These are phyloP conservation scores for Australoheros facetus DNA, from an alignment of 2,797 vertebrate species.

Conservation along the genomic window DNA sequence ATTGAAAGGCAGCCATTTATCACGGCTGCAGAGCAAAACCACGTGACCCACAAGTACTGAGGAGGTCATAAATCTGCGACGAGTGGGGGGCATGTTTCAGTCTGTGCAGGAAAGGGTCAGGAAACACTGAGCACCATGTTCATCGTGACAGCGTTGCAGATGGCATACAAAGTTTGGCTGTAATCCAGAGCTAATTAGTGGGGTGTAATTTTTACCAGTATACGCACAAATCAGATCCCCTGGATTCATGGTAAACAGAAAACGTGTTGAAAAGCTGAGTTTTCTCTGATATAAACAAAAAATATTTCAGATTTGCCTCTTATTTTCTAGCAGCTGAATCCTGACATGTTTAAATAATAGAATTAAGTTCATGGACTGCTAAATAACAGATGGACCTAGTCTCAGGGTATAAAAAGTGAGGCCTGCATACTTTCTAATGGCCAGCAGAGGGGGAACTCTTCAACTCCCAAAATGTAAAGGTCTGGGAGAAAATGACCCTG, in stretches of 20 bases:
- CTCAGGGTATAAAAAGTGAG: background rate
- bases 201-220: conserved; percentile 36
- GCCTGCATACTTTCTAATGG: background rate
- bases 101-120: conserved; percentile 54
- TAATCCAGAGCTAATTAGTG: conserved; percentile 51
- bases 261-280: background rate
- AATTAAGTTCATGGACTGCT: background rate
- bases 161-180: conserved; percentile 47
- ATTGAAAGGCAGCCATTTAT: conserved; percentile 58
- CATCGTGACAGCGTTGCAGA: conserved; percentile 53
- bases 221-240: conserved; percentile 27
- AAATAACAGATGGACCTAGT: background rate
- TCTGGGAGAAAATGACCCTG: background rate
- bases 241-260: conserved; percentile 19
- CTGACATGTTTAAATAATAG: background rate
- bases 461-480: accelerated
- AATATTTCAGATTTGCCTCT: background rate
- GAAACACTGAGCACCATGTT: conserved; percentile 61
- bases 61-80: conserved; percentile 64
- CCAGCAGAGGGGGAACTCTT: background rate
- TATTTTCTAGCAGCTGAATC: background rate
- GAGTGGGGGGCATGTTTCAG: conserved; percentile 58
- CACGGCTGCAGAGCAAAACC: conserved; percentile 36
- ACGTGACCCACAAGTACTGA: conserved; percentile 32
- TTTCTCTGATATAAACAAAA: background rate